Conservation (phyloP, 30 jellyfish, hydroid and myxozoan genomes). For the Morbakka virulenta region DNA sequence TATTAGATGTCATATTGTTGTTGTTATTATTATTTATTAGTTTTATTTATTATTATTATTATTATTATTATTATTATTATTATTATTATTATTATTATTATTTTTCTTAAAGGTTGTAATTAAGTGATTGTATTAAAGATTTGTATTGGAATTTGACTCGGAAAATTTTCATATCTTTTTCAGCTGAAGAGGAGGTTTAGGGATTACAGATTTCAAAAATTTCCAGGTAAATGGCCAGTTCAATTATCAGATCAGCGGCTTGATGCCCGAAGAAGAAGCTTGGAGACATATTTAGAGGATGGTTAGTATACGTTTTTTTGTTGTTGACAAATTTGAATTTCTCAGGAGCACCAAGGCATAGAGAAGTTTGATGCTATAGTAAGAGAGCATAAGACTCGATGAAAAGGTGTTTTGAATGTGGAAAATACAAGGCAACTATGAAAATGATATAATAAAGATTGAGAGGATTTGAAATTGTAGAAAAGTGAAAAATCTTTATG, state of each 20-base stretch:
- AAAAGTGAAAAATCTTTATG: too few species aligned
- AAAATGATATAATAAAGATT: too few species aligned
- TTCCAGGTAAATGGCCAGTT: constrained; percentile 98
- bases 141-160: not conserved
- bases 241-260: constrained; percentile 90
- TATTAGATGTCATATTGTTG: too few species aligned
- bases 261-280: constrained; percentile 83
- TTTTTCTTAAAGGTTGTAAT: not conserved
- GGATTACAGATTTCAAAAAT: constrained; percentile 81
- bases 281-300: constrained; percentile 82
- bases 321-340: too few species aligned
- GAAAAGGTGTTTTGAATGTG: too few species aligned
- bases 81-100: not conserved
- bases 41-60: too few species aligned
- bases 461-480: too few species aligned
- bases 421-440: too few species aligned
- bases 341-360: not conserved
- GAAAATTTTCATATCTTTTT: not conserved
- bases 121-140: not conserved
- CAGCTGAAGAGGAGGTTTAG: constrained; percentile 78
- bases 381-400: not conserved
- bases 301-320: constrained; percentile 50
- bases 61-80: not conserved
- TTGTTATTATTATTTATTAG: too few species aligned
- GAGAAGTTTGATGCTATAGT: not conserved